Evolutionary conservation across 2,888 invertebrate species (phyloP).

Genomic region (Drosophila kambysellisi): DNA sequence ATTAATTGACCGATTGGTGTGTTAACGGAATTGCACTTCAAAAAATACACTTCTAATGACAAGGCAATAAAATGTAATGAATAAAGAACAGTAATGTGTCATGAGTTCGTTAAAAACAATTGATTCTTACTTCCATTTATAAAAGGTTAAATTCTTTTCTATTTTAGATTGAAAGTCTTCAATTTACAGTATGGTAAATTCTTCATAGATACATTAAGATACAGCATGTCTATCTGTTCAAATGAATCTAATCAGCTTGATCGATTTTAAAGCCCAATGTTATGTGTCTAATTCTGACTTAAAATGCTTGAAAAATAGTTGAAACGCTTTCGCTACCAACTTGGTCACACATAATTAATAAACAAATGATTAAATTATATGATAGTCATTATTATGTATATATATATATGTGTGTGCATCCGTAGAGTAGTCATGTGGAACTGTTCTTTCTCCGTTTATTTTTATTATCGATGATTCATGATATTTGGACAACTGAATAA

Average conservation of each 20-base stretch:
- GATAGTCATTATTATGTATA: background rate
- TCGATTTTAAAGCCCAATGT: slow-evolving; percentile 49
- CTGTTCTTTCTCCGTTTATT: background rate
- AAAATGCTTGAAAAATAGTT: slow-evolving; percentile 17
- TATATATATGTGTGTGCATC: background rate
- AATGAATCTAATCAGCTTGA: slow-evolving; percentile 42
- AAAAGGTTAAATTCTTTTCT: no score
- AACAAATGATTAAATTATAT: slow-evolving; percentile 13
- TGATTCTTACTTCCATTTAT: background rate
- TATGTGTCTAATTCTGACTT: slow-evolving; percentile 1
- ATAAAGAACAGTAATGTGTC: background rate
- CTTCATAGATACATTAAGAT: background rate
- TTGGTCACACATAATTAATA: slow-evolving; percentile 11
- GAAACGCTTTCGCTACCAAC: slow-evolving; percentile 13
- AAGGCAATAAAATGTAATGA: background rate
- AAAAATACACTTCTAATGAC: background rate
- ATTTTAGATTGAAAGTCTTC: background rate
- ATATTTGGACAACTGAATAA: slow-evolving; percentile 36
- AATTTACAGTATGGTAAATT: background rate
- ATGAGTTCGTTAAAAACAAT: background rate
- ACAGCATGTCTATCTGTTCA: background rate
- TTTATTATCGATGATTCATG: slow-evolving; percentile 46
- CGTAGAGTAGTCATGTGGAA: background rate
- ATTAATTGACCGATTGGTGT: background rate
- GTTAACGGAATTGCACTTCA: background rate